Evolutionary conservation across 2,113 vertebrate species (phyloP), one percentile per base, ranked within the genome.

Genomic region (Apteryx owenii): DNA sequence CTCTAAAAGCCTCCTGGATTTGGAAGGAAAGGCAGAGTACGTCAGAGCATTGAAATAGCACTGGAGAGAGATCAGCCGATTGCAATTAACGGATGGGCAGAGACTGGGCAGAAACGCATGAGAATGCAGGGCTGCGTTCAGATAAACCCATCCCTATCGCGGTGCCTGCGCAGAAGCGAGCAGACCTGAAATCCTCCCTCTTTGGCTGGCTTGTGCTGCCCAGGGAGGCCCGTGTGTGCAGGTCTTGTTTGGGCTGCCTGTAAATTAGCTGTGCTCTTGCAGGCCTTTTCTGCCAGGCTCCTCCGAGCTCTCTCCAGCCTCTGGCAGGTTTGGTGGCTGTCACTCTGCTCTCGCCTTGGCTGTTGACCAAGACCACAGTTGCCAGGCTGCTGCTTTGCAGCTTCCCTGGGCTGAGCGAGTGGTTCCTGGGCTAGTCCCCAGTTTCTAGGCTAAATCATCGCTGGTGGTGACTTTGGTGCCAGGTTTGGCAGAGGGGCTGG

Each of bases 1-100:
- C 28, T 28, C 38, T 69, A 22, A n/a, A 69, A 78, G 61, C 54
- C 36, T 84, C 46, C 70, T 10, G 25, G 20, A 28, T 66, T 0
- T 6, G 68, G 36, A 28, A 1, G 42, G 89, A 0, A 1, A 78
- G 83, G 48, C 22, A 33, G 58, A 38, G n/a, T 56, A 81, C 3
- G 2, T 90, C 90, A 85, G 82, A 90, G 85, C 68, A 12, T 0
- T 3, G 81, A n/a, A 46, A 51, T 8, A 0, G 1, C 36, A 25
- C 13, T 22, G 72, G 50, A 68, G 50, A 71, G 56, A 40, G 40
- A 10, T 22, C 3, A 7, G 65, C 77, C 1, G 1, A 10, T 0
- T 1, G 25, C 56, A 25, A 1, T 8, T 70, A 40, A 56, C 0
- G 50, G 28, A 3, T 20, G 70, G 61, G 44, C 50, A 84, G 91